These are phyloP conservation scores for Acipenser transmontanus DNA, from an alignment of 2,797 vertebrate species.

Conservation along the genomic window DNA sequence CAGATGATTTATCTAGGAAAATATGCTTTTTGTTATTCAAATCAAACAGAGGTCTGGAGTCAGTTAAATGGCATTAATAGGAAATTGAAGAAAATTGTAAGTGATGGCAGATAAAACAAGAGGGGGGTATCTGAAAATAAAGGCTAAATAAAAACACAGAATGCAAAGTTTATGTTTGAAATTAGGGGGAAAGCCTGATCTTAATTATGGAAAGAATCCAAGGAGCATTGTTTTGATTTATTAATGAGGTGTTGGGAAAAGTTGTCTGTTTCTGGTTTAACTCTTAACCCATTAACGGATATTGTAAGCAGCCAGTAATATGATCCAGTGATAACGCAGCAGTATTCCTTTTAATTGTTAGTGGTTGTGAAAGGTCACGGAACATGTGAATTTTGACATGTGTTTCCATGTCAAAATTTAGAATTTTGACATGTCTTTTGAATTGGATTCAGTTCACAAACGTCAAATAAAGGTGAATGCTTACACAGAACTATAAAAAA, in stretches of 20 bases:
- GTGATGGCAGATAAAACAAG: conserved; percentile 29
- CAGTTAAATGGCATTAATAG: conserved; percentile 39
- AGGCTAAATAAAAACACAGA: neutral
- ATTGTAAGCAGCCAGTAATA: too few species aligned
- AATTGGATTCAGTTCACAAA: too few species aligned
- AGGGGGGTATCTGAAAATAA: neutral
- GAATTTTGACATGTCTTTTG: too few species aligned
- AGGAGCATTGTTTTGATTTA: neutral
- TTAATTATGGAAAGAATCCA: neutral
- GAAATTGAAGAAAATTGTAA: conserved; percentile 43
- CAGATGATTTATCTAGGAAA: conserved; percentile 58
- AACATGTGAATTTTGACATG: too few species aligned
- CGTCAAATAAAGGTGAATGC: too few species aligned
- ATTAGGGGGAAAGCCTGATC: neutral
- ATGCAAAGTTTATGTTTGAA: neutral
- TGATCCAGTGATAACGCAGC: too few species aligned
- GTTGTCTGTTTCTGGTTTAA: too few species aligned
- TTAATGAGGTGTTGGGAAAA: neutral
- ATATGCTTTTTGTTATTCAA: conserved; percentile 54
- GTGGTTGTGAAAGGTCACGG: too few species aligned
- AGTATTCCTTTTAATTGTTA: too few species aligned
- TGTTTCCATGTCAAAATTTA: too few species aligned
- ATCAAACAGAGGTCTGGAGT: conserved; percentile 46
- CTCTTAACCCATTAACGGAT: too few species aligned
- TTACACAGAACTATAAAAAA: too few species aligned